Evolutionary conservation across 2,113 vertebrate species (phyloP).

Genomic region (Poeciliopsis turrubarensis): DNA sequence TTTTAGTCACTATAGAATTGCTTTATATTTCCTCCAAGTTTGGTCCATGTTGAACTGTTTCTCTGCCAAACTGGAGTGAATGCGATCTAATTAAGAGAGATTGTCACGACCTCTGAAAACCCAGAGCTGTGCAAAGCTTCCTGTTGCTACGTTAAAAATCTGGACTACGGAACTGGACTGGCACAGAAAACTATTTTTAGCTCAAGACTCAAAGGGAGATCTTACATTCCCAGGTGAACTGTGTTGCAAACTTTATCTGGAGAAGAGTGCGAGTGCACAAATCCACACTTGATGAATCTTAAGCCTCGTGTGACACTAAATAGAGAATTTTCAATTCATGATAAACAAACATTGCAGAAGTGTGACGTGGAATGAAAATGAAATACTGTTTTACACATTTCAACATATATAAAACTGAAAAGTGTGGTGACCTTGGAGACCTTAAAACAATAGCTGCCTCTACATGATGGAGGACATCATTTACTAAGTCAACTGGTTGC

Average conservation of each 20-base stretch:
- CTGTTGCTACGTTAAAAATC: constrained; percentile 66
- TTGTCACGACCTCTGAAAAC: constrained; percentile 74
- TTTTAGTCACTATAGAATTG: not conserved
- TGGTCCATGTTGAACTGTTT: not conserved
- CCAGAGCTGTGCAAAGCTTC: constrained; percentile 65
- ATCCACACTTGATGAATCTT: constrained; percentile 9
- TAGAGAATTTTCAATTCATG: not conserved
- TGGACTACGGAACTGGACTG: constrained; percentile 72
- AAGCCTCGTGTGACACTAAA: not conserved
- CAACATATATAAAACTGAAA: no score
- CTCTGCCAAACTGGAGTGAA: constrained; percentile 34
- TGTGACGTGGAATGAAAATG: no score
- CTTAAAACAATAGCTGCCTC: no score
- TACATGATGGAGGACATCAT: no score
- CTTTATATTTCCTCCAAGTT: not conserved
- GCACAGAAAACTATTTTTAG: constrained; percentile 80
- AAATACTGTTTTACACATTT: no score
- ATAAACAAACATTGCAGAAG: no score
- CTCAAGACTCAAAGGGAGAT: constrained; percentile 66
- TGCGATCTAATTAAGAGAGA: constrained; percentile 69
- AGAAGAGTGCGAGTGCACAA: constrained; percentile 26
- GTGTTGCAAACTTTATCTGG: constrained; percentile 68
- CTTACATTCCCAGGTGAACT: constrained; percentile 72
- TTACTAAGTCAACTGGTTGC: no score
- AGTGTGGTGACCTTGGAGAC: no score